Percentiles rank a stretch among this genome's conserved stretches.
Evolutionary conservation across 2,888 invertebrate species (phyloP).

Genomic region (Euzetes globulus): DNA sequence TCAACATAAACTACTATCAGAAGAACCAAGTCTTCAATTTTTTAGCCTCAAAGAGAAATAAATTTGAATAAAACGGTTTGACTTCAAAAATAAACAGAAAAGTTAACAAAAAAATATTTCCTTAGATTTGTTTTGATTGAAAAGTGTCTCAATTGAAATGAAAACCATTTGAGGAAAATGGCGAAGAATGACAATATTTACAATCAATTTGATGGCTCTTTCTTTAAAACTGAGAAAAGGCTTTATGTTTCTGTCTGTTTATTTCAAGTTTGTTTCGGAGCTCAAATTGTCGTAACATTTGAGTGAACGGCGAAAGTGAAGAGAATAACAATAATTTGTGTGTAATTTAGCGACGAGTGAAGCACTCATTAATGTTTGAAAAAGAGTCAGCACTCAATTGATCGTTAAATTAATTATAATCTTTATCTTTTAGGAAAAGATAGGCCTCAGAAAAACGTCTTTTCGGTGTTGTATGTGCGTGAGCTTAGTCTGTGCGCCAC

Average conservation of each 20-base stretch:
- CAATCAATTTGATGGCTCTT: too few species aligned
- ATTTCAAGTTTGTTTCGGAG: neutral
- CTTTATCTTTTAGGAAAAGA: neutral
- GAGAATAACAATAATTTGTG: neutral
- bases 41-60: neutral
- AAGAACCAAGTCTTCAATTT: neutral
- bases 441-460: too few species aligned
- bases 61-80: neutral
- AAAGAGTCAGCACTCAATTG: neutral
- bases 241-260: neutral
- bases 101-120: too few species aligned
- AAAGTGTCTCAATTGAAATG: too few species aligned
- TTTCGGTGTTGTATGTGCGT: too few species aligned
- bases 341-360: neutral
- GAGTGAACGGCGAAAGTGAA: neutral
- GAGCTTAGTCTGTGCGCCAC: neutral
- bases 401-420: conserved; percentile 1
- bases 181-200: too few species aligned
- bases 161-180: too few species aligned
- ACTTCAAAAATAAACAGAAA: too few species aligned
- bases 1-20: neutral
- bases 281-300: neutral
- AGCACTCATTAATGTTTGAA: neutral
- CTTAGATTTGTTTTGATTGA: too few species aligned
- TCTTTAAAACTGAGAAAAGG: too few species aligned